Conservation (phyloP, 1,140 invertebrate genomes). For the Catajapyx aquilonaris region DNA sequence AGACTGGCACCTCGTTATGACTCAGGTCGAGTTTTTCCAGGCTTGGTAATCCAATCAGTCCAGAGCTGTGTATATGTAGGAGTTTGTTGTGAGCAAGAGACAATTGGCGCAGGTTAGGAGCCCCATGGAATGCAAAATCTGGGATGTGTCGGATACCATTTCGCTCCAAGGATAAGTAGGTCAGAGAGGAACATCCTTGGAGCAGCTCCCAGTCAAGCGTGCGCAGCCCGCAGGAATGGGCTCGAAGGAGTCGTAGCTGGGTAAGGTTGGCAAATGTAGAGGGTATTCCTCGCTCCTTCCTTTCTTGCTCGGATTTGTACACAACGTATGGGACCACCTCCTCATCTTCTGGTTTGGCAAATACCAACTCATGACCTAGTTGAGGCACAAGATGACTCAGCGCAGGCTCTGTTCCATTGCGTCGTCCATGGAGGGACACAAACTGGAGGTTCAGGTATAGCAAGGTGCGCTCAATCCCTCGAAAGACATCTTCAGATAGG, state of each 20-base stretch:
- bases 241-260: slow-evolving; percentile 30
- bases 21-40: slow-evolving; percentile 38
- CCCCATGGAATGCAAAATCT: slow-evolving; percentile 43
- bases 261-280: slow-evolving; percentile 30
- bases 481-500: no score
- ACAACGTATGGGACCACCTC: slow-evolving; percentile 32
- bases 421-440: slow-evolving; percentile 4
- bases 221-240: slow-evolving; percentile 32
- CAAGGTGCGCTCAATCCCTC: no score
- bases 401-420: no score
- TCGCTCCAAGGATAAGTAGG: slow-evolving; percentile 34
- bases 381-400: no score
- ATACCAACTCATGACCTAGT: slow-evolving; percentile 2
- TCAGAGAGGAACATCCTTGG: slow-evolving; percentile 31
- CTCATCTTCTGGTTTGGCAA: slow-evolving; percentile 4
- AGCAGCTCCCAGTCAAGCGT: slow-evolving; percentile 46
- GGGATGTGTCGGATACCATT: slow-evolving; percentile 38
- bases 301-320: slow-evolving; percentile 33
- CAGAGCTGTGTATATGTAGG: slow-evolving; percentile 35
- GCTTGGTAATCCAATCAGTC: slow-evolving; percentile 37
- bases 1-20: slow-evolving; percentile 37
- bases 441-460: slow-evolving; percentile 9
- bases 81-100: slow-evolving; percentile 39
- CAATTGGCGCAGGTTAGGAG: slow-evolving; percentile 32
- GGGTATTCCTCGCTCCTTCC: slow-evolving; percentile 22